Evolutionary conservation across 1,140 invertebrate species (phyloP), one percentile per base, ranked within the genome.

Genomic region (Octopus sinensis): DNA sequence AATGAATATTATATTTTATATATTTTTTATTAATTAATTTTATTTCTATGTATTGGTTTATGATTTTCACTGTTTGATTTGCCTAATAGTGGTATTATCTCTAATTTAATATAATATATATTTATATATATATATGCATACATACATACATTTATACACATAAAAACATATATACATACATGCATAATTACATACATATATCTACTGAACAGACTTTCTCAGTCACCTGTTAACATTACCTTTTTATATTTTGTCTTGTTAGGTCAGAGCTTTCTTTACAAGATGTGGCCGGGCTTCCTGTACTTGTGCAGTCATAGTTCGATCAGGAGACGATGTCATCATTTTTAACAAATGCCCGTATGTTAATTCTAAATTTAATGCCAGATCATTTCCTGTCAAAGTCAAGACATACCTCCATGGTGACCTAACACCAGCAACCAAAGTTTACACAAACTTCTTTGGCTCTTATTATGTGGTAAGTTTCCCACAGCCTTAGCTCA

Each of bases 251-350:
- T 77, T 77, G 17, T 77, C 52, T 78, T 79, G 79, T 52, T 53
- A 86, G 82, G 83, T 86, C 6, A 79, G 75, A 17, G 79, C 76
- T 0, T 86, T 85, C 82, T 82, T 85, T n/a, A 80, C 85, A 30
- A 81, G 76, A 6, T 87, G 86, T 78, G 82, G 83, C 5, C 56
- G 62, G 62, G 84, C 87, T 4, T 82, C 87, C 51, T 89, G 88
- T 81, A 85, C 86, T 68, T 89, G 88, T 84, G 88, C 84, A 56
- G 85, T 89, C 10, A 86, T 86, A 30, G 83, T 88, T 13, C 84
- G 71, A 62, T 84, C 85, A 10, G 84, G 83, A 10, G 88, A 88
- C 82, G 88, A 89, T 82, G 88, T 88, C 54, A 86, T 89, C 17
- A 82, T 88, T 6, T 80, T 89, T 51, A 86, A 88, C 76, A 83